A percentile compares a stretch with the other conserved stretches of the same genome.
Conservation (phyloP, 2,113 vertebrate genomes). For the Strigops habroptila region DNA sequence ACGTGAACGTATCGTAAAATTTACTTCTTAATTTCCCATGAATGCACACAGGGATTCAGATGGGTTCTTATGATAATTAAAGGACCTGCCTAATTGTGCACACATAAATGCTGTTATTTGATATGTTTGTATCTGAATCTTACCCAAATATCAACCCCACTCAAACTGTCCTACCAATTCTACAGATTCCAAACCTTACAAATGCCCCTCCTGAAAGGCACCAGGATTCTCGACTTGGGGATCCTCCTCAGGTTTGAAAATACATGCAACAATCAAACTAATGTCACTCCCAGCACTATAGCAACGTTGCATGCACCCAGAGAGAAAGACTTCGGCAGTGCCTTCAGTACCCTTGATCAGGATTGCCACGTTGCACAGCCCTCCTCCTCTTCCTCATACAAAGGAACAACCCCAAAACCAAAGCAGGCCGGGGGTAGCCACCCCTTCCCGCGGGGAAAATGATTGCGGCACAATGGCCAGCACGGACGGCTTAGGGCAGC, state of each 20-base stretch:
- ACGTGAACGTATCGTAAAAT: neutral
- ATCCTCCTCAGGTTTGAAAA: neutral
- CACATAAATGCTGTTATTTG: fast-evolving
- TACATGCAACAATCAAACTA: neutral
- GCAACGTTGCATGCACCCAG: fast-evolving
- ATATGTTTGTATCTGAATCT: neutral
- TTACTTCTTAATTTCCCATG: neutral
- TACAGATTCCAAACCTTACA: neutral
- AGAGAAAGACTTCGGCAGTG: neutral
- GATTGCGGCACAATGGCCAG: constrained; percentile 72
- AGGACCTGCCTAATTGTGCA: neutral
- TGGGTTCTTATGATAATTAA: neutral
- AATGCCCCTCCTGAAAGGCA: neutral
- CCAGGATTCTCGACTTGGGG: neutral
- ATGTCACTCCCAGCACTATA: neutral
- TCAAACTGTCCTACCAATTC: neutral
- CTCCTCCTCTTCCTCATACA: constrained; percentile 45
- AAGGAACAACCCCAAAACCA: neutral
- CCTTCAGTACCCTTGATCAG: neutral
- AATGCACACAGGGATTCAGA: neutral
- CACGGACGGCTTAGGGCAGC: constrained; percentile 77
- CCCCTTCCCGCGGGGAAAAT: constrained; percentile 70
- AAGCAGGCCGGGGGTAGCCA: neutral
- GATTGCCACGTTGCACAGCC: constrained; percentile 23
- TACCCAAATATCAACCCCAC: neutral